These are phyloP conservation scores for Stomatorhinus walkeri DNA, from an alignment of 2,797 vertebrate genomes.

Conservation along the genomic window DNA sequence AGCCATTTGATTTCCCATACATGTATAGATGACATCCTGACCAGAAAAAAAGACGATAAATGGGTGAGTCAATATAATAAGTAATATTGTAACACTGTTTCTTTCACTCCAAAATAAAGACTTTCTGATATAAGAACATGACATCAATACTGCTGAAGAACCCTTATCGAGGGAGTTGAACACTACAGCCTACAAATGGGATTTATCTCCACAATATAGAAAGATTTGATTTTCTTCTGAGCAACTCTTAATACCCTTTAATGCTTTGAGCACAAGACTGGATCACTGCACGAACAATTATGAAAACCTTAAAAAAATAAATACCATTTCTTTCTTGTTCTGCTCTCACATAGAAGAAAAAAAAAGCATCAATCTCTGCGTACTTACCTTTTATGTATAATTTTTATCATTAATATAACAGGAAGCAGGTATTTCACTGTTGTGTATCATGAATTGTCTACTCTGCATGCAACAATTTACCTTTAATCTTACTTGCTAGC, in stretches of 20 bases:
- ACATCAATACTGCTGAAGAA: background rate
- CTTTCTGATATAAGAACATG: background rate
- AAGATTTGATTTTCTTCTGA: background rate
- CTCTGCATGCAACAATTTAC: background rate
- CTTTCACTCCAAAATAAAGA: background rate
- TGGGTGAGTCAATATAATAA: background rate
- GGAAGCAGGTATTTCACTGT: background rate
- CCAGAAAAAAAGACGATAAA: background rate
- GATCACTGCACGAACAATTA: background rate
- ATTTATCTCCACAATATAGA: background rate
- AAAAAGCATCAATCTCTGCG: background rate
- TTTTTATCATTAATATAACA: background rate
- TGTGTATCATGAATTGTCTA: background rate
- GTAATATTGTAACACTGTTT: background rate
- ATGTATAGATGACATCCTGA: background rate
- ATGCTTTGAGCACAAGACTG: background rate
- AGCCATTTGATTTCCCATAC: background rate
- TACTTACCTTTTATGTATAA: background rate
- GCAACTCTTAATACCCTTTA: background rate
- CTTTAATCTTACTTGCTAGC: background rate
- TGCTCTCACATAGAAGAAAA: background rate
- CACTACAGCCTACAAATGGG: background rate
- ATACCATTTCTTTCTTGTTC: background rate
- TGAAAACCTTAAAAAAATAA: background rate
- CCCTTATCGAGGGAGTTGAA: background rate